Evolutionary conservation across 2,797 vertebrate genomes (phyloP).

Genomic region (Sebastes baramenuke): DNA sequence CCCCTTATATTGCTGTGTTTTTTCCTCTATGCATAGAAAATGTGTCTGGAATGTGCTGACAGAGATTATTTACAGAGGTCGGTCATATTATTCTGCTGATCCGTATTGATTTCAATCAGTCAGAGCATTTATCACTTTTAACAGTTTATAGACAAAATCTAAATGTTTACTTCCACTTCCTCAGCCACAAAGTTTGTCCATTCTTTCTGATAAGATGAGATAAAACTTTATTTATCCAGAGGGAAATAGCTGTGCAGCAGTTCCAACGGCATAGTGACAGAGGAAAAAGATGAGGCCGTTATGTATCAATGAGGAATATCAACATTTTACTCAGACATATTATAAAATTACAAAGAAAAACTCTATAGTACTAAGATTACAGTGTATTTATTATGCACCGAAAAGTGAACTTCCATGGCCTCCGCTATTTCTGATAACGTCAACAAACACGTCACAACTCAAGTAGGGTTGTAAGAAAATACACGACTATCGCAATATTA

Average conservation of each 20-base stretch:
- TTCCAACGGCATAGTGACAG: not conserved
- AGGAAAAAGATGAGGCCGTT: not conserved
- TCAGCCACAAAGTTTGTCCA: not conserved
- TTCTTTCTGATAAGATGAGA: not conserved
- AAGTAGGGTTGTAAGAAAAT: too few relatives aligned
- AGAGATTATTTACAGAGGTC: not conserved
- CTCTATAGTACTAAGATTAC: too few relatives aligned
- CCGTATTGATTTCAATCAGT: not conserved
- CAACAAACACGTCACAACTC: too few relatives aligned
- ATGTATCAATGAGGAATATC: too few relatives aligned
- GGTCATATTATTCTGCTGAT: not conserved
- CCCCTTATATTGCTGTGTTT: not conserved
- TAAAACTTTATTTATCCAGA: not conserved
- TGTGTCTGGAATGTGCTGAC: not conserved
- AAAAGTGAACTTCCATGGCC: too few relatives aligned
- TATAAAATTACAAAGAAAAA: too few relatives aligned
- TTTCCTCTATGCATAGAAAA: not conserved
- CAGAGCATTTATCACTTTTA: not conserved
- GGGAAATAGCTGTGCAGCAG: not conserved
- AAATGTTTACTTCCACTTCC: not conserved
- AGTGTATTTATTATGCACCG: too few relatives aligned
- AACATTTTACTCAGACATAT: too few relatives aligned
- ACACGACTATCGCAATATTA: too few relatives aligned
- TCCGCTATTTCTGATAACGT: too few relatives aligned
- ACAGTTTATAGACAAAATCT: not conserved